phyloP scores from a whole-genome alignment of 2,113 vertebrate genomes.

The Dicrurus megarhynchus region DNA sequence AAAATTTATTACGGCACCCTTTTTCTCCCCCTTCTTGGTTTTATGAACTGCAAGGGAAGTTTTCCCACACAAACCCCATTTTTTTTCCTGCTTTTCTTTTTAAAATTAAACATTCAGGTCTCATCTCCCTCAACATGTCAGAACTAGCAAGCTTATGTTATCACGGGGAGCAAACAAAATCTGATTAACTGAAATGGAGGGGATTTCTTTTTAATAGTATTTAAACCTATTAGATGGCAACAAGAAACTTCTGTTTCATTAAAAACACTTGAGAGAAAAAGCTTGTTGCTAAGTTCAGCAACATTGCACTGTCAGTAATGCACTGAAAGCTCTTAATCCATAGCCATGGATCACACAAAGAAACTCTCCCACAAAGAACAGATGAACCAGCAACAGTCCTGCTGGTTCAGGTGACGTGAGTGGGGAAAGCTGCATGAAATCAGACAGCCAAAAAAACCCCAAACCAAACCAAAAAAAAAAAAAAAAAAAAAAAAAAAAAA shows the following conservation, averaged over 20 bases:
- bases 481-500: not conserved
- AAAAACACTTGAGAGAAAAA: constrained; percentile 8
- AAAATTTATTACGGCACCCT: not conserved
- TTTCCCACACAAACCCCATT: not conserved
- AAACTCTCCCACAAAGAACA: not conserved
- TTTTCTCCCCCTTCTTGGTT: not conserved
- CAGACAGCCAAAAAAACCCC: not conserved
- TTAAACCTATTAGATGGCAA: constrained; percentile 33
- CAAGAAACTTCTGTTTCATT: constrained; percentile 37
- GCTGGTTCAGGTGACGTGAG: not conserved
- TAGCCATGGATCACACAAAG: not conserved
- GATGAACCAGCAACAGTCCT: not conserved
- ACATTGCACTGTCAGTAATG: not conserved
- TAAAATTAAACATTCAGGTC: not conserved
- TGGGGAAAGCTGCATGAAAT: not conserved
- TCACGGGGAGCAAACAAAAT: constrained; percentile 22
- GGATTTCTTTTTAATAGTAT: constrained; percentile 26
- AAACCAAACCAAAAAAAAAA: not conserved
- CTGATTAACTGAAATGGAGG: constrained; percentile 31
- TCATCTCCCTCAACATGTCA: constrained; percentile 5
- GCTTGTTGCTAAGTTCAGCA: not conserved
- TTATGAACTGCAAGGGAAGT: not conserved
- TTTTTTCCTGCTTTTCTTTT: not conserved
- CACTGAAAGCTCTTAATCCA: constrained; percentile 10
- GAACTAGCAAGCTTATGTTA: constrained; percentile 6